Base-by-base conservation (phyloP, 2,113 vertebrate genomes). In the Perca schrenkii region DNA sequence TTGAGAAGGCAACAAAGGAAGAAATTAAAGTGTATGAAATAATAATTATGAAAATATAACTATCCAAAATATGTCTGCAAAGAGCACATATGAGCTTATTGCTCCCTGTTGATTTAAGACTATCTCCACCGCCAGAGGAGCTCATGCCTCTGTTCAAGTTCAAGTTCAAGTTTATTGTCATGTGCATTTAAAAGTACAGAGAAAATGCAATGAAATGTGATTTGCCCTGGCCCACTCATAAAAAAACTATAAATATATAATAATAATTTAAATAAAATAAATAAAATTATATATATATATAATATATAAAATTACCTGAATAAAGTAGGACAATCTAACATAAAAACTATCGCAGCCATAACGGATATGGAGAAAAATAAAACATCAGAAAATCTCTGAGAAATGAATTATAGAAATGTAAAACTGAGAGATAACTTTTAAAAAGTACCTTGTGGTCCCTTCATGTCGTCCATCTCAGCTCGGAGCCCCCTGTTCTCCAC, bases 381-480 rank as follows among this genome's bases (percentile, higher is more conserved):
- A 40, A 40, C 8, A 40, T 2, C 40, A 40, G 10, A 40, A 43
- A 2, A 43, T 16, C 14, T 57, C 52, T 5, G 36, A 78, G 16
- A 62, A 71, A 65, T 43, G 1, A 57, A 52, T 28, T 19, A 40
- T 3, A 28, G 10, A 19, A 47, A 34, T 40, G 58, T 36, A 34
- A 43, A 50, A 50, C 14, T 12, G 4, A 25, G 8, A 53, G 19
- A 6, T 54, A 19, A 50, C 31, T 43, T 28, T 56, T 56, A 3
- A 10, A 14, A 75, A 6, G 31, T 52, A 93, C 93, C 93, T 86
- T 91, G 92, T 0, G 87, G 84, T 34, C 96, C 95, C 91, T 97
- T 99, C 96, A 98, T 97, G 47, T 98, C 97, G 0, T 98, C 97
- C 98, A 99, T 98, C 94, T 99, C 98, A 0, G 98, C 98, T 40